Conservation (phyloP, 2,888 invertebrate species). For the Acrobasis suavella region DNA sequence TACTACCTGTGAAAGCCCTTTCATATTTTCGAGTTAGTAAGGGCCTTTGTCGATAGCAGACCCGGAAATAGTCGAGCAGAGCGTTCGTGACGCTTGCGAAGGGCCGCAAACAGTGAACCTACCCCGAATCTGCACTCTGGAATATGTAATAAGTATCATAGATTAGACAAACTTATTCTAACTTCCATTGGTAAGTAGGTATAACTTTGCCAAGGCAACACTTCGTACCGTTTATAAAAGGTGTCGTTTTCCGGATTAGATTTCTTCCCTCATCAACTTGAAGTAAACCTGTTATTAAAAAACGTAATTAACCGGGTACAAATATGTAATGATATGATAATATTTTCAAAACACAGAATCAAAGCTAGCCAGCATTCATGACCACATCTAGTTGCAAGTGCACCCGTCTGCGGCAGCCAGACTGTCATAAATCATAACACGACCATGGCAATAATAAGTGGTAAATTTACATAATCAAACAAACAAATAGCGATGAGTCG, state of each 20-base stretch:
- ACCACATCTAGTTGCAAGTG: background rate
- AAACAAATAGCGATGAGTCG: conserved; percentile 12
- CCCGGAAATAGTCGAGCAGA: conserved; percentile 61
- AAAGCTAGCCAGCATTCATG: too few relatives aligned
- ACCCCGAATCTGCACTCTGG: background rate
- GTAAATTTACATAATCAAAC: conserved; percentile 21
- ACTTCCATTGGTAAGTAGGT: too few relatives aligned
- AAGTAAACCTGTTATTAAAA: too few relatives aligned
- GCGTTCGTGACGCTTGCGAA: conserved; percentile 29
- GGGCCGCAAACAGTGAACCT: background rate
- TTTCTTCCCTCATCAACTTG: too few relatives aligned
- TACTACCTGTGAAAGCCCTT: conserved; percentile 62
- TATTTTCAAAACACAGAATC: too few relatives aligned
- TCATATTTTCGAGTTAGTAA: conserved; percentile 70
- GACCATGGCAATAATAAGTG: conserved; percentile 17
- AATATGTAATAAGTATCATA: too few relatives aligned
- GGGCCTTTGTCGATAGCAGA: conserved; percentile 62
- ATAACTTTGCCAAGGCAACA: too few relatives aligned
- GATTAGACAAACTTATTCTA: too few relatives aligned
- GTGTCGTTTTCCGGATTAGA: too few relatives aligned
- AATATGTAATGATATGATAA: too few relatives aligned
- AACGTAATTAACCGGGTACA: too few relatives aligned
- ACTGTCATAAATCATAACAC: conserved; percentile 12
- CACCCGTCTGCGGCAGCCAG: conserved; percentile 1
- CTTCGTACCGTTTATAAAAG: too few relatives aligned